Percentiles rank a stretch among this genome's conserved stretches.
Conservation (phyloP, 2,888 invertebrate genomes). For the Resseliella maxima region DNA sequence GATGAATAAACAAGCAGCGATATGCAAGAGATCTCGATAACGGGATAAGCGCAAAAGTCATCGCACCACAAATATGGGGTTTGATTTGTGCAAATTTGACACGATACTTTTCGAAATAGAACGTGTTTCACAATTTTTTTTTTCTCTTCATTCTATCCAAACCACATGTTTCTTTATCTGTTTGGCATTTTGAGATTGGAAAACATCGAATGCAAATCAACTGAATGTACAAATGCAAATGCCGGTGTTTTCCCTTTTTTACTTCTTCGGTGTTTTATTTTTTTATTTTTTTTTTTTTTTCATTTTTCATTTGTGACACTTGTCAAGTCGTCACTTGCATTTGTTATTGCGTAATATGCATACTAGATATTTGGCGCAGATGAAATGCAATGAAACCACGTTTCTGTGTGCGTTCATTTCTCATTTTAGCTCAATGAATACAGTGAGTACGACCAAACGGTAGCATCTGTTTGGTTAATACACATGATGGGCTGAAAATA, state of each 20-base stretch:
- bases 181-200: conserved; percentile 51
- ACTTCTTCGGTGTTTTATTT: neutral
- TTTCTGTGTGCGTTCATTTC: neutral
- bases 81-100: conserved; percentile 55
- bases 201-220: conserved; percentile 47
- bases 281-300: neutral
- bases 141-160: neutral
- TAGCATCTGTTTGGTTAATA: conserved; percentile 54
- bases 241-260: neutral
- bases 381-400: neutral
- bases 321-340: conserved; percentile 54
- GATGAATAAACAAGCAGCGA: conserved; percentile 19
- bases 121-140: neutral
- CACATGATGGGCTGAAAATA: conserved; percentile 51
- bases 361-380: neutral
- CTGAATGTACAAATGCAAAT: conserved; percentile 2
- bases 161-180: conserved; percentile 40
- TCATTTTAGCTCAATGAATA: neutral
- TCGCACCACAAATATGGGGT: conserved; percentile 53
- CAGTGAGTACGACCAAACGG: conserved; percentile 3
- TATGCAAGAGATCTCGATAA: conserved; percentile 36
- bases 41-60: conserved; percentile 51
- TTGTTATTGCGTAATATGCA: conserved; percentile 43
- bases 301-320: conserved; percentile 41
- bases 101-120: conserved; percentile 26